Percentiles rank a stretch among this genome's conserved stretches.
These are phyloP conservation scores for Caenorhabditis sp. DNA, from an alignment of 2,888 invertebrate genomes.

Conservation along the genomic window DNA sequence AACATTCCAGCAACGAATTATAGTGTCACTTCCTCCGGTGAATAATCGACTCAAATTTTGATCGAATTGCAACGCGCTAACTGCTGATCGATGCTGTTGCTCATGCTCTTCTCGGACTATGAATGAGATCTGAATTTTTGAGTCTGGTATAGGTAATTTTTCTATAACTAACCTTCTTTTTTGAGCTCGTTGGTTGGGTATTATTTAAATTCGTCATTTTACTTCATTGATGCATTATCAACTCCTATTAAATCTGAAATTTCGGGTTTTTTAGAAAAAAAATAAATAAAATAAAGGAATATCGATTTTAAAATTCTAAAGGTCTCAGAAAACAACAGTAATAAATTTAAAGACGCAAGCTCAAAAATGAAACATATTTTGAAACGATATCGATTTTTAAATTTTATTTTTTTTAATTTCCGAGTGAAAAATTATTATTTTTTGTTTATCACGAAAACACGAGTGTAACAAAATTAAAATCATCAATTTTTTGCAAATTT, in stretches of 20 bases:
- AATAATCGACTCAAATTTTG: slow-evolving; percentile 86
- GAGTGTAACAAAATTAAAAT: background rate
- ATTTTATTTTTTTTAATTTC: too few species aligned
- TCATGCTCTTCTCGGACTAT: slow-evolving; percentile 92
- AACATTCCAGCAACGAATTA: slow-evolving; percentile 84
- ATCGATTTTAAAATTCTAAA: too few species aligned
- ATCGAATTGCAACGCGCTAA: slow-evolving; percentile 94
- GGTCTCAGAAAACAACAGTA: too few species aligned
- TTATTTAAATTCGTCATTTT: background rate
- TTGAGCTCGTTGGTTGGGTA: background rate
- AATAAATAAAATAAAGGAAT: too few species aligned
- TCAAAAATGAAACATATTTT: too few species aligned
- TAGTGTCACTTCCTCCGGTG: slow-evolving; percentile 94
- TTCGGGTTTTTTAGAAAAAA: too few species aligned
- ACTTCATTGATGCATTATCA: background rate
- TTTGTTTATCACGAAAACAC: too few species aligned
- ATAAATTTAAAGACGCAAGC: too few species aligned
- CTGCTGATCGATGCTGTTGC: slow-evolving; percentile 89
- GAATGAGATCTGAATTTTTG: slow-evolving; percentile 74
- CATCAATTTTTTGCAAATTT: background rate
- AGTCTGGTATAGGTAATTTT: background rate
- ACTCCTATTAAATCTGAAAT: background rate
- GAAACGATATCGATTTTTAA: too few species aligned
- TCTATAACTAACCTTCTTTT: background rate
- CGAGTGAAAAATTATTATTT: too few species aligned